phyloP scores from a whole-genome alignment of 2,888 invertebrate species.

The Formica aserva region DNA sequence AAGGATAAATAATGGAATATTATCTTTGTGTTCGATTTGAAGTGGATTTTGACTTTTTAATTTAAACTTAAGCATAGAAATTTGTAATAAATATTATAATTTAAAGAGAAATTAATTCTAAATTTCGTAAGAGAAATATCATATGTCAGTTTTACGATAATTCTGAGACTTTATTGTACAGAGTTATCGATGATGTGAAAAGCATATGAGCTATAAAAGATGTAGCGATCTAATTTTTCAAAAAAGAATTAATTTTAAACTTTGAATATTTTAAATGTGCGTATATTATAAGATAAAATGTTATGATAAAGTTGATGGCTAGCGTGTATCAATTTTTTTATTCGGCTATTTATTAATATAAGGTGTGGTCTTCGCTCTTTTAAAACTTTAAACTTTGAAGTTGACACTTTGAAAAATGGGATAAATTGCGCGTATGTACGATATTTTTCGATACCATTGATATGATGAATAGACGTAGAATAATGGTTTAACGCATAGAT shows the following conservation, averaged over 20 bases:
- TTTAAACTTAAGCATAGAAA: neutral
- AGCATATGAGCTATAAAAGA: neutral
- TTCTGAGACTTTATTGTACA: neutral
- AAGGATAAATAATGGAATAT: neutral
- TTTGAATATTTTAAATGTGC: neutral
- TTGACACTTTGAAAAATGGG: constrained; percentile 19
- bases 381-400: constrained; percentile 12
- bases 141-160: neutral
- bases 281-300: neutral
- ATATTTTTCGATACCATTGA: neutral
- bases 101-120: neutral
- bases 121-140: neutral
- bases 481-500: neutral
- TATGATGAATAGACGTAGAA: neutral
- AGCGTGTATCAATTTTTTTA: constrained; percentile 1
- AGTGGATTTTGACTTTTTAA: constrained; percentile 17
- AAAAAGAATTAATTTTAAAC: neutral
- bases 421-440: neutral
- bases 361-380: neutral
- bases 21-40: neutral
- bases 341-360: neutral
- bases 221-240: neutral
- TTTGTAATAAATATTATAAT: constrained; percentile 1
- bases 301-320: constrained; percentile 1
- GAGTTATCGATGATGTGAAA: neutral